Evolutionary conservation across 2,888 invertebrate species (phyloP).

Genomic region (Tricholauxania praeusta): DNA sequence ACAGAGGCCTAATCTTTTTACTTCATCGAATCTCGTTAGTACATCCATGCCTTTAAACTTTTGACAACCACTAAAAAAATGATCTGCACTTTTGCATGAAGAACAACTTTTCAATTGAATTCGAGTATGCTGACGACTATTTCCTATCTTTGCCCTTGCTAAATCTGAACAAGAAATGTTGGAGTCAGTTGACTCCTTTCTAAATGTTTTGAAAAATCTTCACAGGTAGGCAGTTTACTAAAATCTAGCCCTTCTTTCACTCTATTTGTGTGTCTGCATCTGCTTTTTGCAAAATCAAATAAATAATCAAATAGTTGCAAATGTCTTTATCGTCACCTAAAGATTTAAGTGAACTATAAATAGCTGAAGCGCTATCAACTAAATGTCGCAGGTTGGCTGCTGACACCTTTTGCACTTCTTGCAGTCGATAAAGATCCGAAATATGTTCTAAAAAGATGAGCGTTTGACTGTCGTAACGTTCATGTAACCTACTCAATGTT

Average conservation of each 20-base stretch:
- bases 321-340: conserved; percentile 39
- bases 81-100: conserved; percentile 4
- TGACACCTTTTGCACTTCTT: conserved; percentile 6
- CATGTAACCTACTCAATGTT: conserved; percentile 9
- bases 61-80: conserved; percentile 23
- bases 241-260: conserved; percentile 36
- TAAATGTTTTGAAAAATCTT: conserved; percentile 32
- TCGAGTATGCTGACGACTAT: conserved; percentile 9
- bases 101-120: not conserved
- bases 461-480: conserved; percentile 19
- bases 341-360: conserved; percentile 34
- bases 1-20: conserved; percentile 24
- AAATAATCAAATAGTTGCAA: conserved; percentile 38
- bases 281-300: conserved; percentile 37
- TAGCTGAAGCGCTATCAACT: conserved; percentile 36
- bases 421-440: not conserved
- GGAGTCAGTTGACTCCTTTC: conserved; percentile 28
- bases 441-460: conserved; percentile 7
- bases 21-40: conserved; percentile 14
- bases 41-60: conserved; percentile 21
- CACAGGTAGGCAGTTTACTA: conserved; percentile 29
- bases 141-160: not conserved
- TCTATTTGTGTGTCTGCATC: conserved; percentile 33
- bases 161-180: not conserved
- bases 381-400: conserved; percentile 31